Percentiles rank a stretch among this genome's conserved stretches.
Conservation (phyloP, 2,113 vertebrate genomes). For the Rhea pennata region DNA sequence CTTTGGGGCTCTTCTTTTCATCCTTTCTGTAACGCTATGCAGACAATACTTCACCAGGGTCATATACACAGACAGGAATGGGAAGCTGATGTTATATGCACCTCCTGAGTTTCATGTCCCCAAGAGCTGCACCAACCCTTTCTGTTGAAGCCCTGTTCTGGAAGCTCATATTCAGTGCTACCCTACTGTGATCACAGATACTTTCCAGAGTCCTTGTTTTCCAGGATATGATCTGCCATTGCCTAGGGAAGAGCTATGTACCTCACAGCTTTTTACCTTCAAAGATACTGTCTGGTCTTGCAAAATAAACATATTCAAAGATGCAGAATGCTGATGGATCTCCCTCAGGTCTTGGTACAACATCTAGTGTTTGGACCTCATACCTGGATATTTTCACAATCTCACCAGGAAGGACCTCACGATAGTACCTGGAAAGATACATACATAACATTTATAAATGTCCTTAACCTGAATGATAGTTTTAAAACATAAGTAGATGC, state of each 20-base stretch:
- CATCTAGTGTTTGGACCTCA: slow-evolving; percentile 85
- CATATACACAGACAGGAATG: neutral
- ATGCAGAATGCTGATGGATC: slow-evolving; percentile 95
- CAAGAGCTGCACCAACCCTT: neutral
- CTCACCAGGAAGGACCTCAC: slow-evolving; percentile 95
- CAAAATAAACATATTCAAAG: slow-evolving; percentile 99
- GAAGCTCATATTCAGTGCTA: neutral
- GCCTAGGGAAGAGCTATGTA: neutral
- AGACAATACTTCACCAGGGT: neutral
- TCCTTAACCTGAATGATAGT: neutral
- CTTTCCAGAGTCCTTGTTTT: neutral
- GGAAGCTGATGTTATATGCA: neutral
- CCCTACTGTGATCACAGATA: neutral
- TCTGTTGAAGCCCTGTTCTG: neutral
- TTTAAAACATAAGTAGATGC: neutral
- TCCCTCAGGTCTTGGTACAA: slow-evolving; percentile 85
- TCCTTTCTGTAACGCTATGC: neutral
- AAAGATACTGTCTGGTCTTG: slow-evolving; percentile 97
- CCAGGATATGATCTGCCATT: neutral
- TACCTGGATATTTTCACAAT: slow-evolving; percentile 94
- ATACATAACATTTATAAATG: neutral
- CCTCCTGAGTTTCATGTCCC: neutral
- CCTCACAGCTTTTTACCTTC: slow-evolving; percentile 81
- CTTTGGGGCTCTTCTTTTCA: neutral
- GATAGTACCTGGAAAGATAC: slow-evolving; percentile 84